Evolutionary conservation across 2,888 invertebrate genomes (phyloP), one percentile per base, ranked within the genome.

Genomic region (Parnassius glacialis): DNA sequence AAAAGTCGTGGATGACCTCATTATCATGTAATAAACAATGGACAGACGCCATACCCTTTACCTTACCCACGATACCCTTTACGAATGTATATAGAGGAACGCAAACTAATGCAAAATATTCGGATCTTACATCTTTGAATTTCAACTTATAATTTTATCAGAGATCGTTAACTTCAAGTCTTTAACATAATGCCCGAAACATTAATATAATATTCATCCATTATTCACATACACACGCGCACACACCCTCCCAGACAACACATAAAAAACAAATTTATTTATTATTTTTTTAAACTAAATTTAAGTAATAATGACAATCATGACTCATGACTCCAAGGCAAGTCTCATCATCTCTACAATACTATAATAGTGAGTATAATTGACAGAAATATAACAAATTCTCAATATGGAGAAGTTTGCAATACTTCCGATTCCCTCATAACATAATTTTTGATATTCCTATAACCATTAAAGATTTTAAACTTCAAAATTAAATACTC

Each of bases 91-190:
- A 47, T 57, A 57, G 62, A 62, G 62, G 62, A 62, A 57, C 57
- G 62, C 53, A 57, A 62, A 57, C 53, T 9, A 41, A 57, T 10
- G 10, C n/a, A 48, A 47, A 52, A 10, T 13, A 51, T 20, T 25
- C 9, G 10, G 10, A 9, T 13, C 12, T 53, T 48, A 48, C n/a
- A 45, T 2, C 48, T 12, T 34, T 13, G 13, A 48, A 59, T 43
- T 59, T 59, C 43, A 5, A 48, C 59, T 59, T 59, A 63, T n/a
- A 50, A 62, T 59, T n/a, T 20, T 63, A 64, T 57, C 53, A 41
- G 68, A 69, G 69, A 69, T 68, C 69, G 67, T 52, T 61, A 61
- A 62, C 64, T 65, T 64, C 62, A 66, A 66, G 64, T 66, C 20
- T 52, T 58, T 16, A 45, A 65, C 41, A 66, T 43, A 67, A 68